phyloP scores from a whole-genome alignment of 2,888 invertebrate genomes.

The Pammene fasciana region DNA sequence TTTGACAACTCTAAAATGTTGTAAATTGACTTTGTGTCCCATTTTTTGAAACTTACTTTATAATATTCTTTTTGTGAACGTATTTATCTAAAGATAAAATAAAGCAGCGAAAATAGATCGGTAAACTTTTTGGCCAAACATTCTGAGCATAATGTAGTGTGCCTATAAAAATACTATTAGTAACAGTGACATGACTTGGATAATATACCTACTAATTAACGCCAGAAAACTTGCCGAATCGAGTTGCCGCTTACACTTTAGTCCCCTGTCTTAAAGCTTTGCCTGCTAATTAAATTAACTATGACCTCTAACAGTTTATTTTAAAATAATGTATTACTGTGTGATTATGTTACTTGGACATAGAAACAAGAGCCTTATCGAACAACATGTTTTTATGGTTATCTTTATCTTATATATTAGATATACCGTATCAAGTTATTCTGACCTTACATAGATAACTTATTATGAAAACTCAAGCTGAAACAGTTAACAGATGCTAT shows the following conservation, averaged over 20 bases:
- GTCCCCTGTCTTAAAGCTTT: conserved; percentile 35
- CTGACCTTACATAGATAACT: neutral
- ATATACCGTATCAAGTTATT: no score
- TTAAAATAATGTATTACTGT: neutral
- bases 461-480: neutral
- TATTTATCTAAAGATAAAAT: neutral
- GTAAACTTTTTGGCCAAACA: conserved; percentile 1
- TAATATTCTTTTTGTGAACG: neutral
- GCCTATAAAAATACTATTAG: no score
- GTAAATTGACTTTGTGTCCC: neutral
- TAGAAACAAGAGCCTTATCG: neutral
- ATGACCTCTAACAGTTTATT: conserved; percentile 16
- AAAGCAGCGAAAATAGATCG: neutral
- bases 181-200: no score
- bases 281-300: conserved; percentile 24
- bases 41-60: neutral
- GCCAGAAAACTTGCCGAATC: conserved; percentile 2
- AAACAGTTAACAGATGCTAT: neutral
- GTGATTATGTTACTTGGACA: conserved; percentile 11
- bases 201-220: no score
- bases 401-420: no score
- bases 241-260: conserved; percentile 26
- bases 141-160: neutral
- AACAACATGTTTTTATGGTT: neutral
- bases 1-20: neutral